Evolutionary conservation across 2,113 vertebrate genomes (phyloP), one percentile per base, ranked within the genome.

Genomic region (Cheirogaleus medius): DNA sequence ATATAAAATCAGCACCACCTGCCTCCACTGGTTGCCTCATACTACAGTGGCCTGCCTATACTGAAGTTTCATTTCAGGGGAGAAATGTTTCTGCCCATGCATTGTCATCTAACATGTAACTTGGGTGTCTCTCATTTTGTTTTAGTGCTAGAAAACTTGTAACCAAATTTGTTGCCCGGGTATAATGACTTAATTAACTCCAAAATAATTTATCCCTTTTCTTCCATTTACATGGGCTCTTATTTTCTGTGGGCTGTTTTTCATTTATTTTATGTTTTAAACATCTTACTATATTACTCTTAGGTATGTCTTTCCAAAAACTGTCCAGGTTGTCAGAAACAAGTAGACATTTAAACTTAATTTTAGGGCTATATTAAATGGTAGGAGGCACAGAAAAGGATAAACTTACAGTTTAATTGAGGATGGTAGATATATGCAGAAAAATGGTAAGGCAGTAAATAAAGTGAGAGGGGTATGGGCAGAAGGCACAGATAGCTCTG

Each of bases 181-280:
- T 90, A 37, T 86, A 97, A 64, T 87, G 85, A 82, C 56, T 29
- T 91, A 88, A 94, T 81, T 81, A 87, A 85, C 69, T 97, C 21
- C 69, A 25, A 96, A 92, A 74, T 32, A 94, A 77, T 58, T 12
- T 63, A 87, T 90, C 23, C 49, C 12, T 82, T 82, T 83, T 47
- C 73, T 97, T 95, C 52, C 25, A 29, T 87, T 92, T 87, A 47
- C 32, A 77, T 18, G 23, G n/a, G 39, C 27, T 78, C 42, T 82
- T 90, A 52, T 60, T 87, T 92, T 84, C 37, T 63, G 52, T 60
- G 20, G 6, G 12, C 87, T 96, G 54, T 8, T 29, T 95, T 86
- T 83, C 34, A 83, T 87, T 85, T 66, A 32, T 60, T 93, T 88
- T 87, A 17, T 63, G 15, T 71, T 88, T 76, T 94, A 87, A 96